Evolutionary conservation across 2,113 vertebrate genomes (phyloP).

Genomic region (Indicator maculatus): DNA sequence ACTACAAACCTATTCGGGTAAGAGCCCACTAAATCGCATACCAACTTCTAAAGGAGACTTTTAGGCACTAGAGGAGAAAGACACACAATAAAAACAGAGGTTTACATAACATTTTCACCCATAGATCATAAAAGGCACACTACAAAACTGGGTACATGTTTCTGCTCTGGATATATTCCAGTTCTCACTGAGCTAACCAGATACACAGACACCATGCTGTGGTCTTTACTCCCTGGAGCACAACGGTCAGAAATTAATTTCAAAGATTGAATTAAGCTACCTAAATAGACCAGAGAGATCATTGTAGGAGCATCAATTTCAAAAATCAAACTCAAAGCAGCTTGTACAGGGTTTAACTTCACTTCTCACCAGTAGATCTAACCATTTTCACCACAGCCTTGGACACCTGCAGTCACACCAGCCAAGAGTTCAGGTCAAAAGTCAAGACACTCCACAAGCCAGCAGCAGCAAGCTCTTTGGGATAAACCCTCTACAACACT

Average conservation of each 20-base stretch:
- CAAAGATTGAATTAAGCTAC: background rate
- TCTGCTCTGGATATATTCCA: background rate
- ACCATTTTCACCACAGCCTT: background rate
- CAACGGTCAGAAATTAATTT: background rate
- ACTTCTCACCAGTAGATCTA: background rate
- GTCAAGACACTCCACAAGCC: background rate
- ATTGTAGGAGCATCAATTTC: fast-evolving
- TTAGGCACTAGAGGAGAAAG: background rate
- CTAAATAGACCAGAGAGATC: background rate
- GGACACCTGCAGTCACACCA: background rate
- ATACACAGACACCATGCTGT: fast-evolving
- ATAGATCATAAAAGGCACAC: background rate
- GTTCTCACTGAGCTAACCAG: background rate
- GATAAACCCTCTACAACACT: background rate
- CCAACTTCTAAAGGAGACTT: background rate
- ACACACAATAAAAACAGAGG: background rate
- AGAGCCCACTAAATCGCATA: background rate
- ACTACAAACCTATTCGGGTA: background rate
- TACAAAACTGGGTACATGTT: background rate
- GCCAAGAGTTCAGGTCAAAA: background rate
- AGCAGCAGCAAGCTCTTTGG: background rate
- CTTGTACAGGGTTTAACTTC: background rate
- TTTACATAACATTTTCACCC: background rate
- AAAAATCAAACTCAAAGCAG: background rate
- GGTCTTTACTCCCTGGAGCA: background rate